These are phyloP conservation scores for Crocodylus rhombifer DNA, from an alignment of 2,797 vertebrate species.

Conservation along the genomic window DNA sequence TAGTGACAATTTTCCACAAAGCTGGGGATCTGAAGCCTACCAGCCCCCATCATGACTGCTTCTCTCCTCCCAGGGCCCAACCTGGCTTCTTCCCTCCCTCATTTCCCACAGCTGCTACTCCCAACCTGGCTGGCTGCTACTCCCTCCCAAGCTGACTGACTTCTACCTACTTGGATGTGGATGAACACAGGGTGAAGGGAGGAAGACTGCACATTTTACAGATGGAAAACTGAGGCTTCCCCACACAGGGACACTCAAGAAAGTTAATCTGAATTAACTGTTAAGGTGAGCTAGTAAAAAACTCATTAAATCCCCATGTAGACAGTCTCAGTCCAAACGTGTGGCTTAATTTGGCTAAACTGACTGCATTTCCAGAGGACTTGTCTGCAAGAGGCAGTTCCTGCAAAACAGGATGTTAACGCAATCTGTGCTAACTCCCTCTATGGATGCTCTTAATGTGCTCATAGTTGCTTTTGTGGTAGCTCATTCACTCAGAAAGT, in stretches of 20 bases:
- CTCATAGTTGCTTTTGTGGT: background rate
- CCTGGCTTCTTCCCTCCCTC: background rate
- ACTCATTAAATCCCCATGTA: background rate
- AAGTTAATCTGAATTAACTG: background rate
- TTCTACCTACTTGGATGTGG: rapidly evolving
- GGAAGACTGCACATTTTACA: background rate
- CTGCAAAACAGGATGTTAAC: background rate
- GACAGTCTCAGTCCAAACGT: background rate
- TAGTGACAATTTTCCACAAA: background rate
- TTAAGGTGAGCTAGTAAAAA: background rate
- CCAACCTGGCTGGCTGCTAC: background rate
- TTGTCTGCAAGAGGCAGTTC: background rate
- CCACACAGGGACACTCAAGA: background rate
- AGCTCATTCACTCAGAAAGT: background rate
- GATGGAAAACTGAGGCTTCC: background rate
- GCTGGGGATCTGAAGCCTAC: background rate
- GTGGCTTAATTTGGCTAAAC: too few species aligned
- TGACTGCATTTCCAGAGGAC: background rate
- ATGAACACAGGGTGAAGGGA: background rate
- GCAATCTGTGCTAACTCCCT: background rate
- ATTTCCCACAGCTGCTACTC: background rate
- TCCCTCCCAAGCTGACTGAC: background rate
- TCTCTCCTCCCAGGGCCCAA: background rate
- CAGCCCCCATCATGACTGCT: background rate
- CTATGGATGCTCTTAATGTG: background rate